Conservation (phyloP, 2,113 vertebrate genomes). For the Triplophysa siluroides region DNA sequence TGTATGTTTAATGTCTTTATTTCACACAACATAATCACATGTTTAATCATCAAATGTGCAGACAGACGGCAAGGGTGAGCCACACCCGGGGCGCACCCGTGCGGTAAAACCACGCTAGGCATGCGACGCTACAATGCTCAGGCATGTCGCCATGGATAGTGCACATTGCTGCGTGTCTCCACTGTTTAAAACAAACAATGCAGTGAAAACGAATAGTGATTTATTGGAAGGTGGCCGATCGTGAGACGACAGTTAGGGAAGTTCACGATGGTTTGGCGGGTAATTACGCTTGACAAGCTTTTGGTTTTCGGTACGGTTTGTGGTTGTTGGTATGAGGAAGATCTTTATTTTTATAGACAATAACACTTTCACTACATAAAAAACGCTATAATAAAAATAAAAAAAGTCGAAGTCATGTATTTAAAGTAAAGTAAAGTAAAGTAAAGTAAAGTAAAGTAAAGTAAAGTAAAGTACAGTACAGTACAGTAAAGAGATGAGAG, state of each 20-base stretch:
- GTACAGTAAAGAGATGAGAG: too few relatives aligned
- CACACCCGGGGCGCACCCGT: constrained; percentile 37
- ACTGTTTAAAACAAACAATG: neutral
- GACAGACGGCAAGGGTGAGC: neutral
- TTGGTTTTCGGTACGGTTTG: neutral
- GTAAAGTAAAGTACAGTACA: too few relatives aligned
- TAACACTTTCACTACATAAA: too few relatives aligned
- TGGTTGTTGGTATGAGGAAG: too few relatives aligned
- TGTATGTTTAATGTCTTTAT: neutral
- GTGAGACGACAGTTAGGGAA: neutral
- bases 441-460: too few relatives aligned
- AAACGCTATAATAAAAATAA: too few relatives aligned
- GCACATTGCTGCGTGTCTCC: neutral
- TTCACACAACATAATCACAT: neutral
- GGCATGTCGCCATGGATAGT: neutral
- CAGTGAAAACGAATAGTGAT: neutral
- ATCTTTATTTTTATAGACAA: too few relatives aligned
- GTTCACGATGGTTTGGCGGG: neutral
- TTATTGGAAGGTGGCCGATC: neutral
- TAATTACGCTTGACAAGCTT: neutral
- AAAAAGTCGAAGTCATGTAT: too few relatives aligned
- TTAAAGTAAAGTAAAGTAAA: too few relatives aligned
- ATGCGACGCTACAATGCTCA: neutral
- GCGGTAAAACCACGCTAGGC: constrained; percentile 16
- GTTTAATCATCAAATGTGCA: neutral